A percentile compares a stretch with the other conserved stretches of the same genome.
Conservation (phyloP, 2,797 vertebrate genomes). For the Gadopsis marmoratus region DNA sequence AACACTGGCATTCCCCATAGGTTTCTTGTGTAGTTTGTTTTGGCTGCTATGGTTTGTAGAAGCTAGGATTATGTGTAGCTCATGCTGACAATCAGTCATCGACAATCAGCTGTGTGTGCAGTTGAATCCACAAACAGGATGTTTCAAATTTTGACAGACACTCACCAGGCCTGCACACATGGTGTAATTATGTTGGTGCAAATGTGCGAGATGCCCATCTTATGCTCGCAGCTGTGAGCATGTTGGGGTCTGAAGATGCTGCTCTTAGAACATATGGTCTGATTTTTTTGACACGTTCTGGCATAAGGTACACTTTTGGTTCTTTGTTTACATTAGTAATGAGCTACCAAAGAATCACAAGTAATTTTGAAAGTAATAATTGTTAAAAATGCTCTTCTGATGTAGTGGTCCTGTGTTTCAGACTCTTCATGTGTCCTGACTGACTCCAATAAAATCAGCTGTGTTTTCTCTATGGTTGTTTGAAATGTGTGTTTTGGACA, state of each 20-base stretch:
- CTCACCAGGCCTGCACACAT: conserved; percentile 46
- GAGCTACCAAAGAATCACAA: not conserved
- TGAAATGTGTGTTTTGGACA: not conserved
- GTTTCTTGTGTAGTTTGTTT: not conserved
- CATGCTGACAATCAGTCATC: conserved; percentile 17
- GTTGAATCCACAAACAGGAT: conserved; percentile 30
- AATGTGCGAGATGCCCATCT: conserved; percentile 23
- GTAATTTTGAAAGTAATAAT: conserved; percentile 15
- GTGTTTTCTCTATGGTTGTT: not conserved
- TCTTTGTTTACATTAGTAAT: conserved; percentile 8
- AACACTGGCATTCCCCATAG: not conserved
- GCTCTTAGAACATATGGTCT: conserved; percentile 28
- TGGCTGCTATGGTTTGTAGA: not conserved
- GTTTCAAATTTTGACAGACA: conserved; percentile 38
- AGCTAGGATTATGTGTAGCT: not conserved
- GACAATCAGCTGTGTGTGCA: conserved; percentile 40
- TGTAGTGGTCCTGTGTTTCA: not conserved
- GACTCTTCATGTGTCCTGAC: not conserved
- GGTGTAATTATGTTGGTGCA: conserved; percentile 44
- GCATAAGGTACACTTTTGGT: not conserved
- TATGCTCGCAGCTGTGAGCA: conserved; percentile 39
- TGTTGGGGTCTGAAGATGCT: conserved; percentile 4
- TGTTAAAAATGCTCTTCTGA: not conserved
- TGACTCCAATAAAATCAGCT: conserved; percentile 11
- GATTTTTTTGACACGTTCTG: conserved; percentile 18